Conservation (phyloP, 2,888 invertebrate species). For the Melipona beecheii region DNA sequence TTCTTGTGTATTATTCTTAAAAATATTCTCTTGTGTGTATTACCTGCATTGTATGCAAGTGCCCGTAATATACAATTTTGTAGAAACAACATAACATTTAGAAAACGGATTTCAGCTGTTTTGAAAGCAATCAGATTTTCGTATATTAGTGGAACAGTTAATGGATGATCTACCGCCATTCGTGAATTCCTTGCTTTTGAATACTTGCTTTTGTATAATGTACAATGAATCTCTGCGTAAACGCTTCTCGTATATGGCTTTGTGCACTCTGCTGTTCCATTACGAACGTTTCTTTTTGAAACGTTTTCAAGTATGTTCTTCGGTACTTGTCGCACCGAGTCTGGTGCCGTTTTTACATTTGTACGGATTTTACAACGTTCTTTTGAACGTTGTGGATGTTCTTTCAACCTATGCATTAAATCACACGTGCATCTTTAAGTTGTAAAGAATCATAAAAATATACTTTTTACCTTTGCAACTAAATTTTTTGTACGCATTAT, state of each 20-base stretch:
- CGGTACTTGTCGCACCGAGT: background rate
- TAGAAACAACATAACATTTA: background rate
- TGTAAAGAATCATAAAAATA: background rate
- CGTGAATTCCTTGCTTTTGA: background rate
- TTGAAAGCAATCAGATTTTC: background rate
- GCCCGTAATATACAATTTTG: background rate
- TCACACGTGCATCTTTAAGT: background rate
- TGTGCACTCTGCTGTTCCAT: constrained; percentile 4
- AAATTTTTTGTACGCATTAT: background rate
- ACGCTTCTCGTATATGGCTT: background rate
- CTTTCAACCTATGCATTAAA: background rate
- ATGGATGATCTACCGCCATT: background rate
- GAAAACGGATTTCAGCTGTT: background rate
- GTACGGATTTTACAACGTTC: background rate
- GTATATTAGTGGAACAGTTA: background rate
- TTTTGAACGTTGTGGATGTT: background rate
- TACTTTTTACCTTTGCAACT: background rate
- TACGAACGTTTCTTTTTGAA: constrained; percentile 6
- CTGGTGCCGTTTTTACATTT: background rate
- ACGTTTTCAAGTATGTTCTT: constrained; percentile 4
- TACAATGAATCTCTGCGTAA: background rate
- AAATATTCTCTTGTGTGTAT: no score
- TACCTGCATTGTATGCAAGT: no score
- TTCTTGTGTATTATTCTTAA: no score
- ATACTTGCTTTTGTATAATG: background rate